Percentiles rank a stretch among this genome's conserved stretches.
phyloP scores from a whole-genome alignment of 2,113 vertebrate genomes.

The Oenanthe melanoleuca region DNA sequence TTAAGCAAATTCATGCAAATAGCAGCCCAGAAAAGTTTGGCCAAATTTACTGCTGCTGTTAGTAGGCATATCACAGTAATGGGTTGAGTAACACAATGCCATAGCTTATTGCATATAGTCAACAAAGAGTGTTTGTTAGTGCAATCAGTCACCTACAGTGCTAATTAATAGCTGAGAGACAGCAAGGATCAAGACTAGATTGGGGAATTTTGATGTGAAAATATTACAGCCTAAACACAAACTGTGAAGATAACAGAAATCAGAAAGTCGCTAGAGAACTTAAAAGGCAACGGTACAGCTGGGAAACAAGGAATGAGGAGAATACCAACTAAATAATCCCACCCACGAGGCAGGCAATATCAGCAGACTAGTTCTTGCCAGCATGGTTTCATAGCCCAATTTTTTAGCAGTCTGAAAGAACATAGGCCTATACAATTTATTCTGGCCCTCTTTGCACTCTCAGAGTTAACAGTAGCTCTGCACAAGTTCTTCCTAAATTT shows the following conservation, averaged over 20 bases:
- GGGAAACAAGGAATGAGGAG: not conserved
- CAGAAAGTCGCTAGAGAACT: not conserved
- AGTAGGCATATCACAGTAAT: conserved; percentile 7
- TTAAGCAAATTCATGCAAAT: conserved; percentile 54
- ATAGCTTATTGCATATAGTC: not conserved
- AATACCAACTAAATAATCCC: not conserved
- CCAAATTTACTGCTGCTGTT: conserved; percentile 25
- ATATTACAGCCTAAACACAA: conserved; percentile 10
- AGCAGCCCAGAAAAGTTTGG: conserved; percentile 21
- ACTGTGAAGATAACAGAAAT: not conserved
- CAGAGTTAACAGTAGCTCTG: not conserved
- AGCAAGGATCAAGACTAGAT: not conserved
- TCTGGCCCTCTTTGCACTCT: not conserved
- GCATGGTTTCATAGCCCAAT: not conserved
- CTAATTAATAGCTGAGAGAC: not conserved
- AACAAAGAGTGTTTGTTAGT: not conserved
- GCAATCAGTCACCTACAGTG: not conserved
- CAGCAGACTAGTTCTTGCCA: not conserved
- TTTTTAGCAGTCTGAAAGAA: not conserved
- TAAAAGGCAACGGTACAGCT: not conserved
- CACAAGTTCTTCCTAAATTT: not conserved
- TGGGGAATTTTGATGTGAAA: not conserved
- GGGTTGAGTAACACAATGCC: conserved; percentile 14
- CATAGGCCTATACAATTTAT: not conserved
- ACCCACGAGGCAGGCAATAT: not conserved